phyloP scores from a whole-genome alignment of 1,140 invertebrate genomes.

The Nephila pilipes region DNA sequence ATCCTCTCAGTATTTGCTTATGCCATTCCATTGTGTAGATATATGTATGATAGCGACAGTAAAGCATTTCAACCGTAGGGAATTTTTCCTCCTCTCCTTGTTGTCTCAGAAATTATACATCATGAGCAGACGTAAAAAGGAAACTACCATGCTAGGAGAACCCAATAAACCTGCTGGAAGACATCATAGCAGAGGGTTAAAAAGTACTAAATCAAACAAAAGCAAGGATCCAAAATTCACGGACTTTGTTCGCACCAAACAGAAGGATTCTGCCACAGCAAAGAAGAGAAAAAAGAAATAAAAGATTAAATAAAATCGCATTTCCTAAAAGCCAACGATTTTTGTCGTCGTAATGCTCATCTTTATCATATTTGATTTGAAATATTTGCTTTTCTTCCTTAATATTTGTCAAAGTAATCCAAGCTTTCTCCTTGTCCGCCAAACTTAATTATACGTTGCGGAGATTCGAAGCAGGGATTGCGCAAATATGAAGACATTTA shows the following conservation, averaged over 20 bases:
- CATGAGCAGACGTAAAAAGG: not conserved
- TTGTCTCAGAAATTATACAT: not conserved
- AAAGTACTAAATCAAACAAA: slow-evolving; percentile 10
- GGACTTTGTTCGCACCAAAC: not conserved
- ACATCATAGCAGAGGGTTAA: not conserved
- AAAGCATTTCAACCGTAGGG: not conserved
- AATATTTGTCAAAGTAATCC: slow-evolving; percentile 39
- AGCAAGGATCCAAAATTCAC: not conserved
- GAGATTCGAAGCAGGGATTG: not conserved
- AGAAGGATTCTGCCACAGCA: not conserved
- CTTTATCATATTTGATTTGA: slow-evolving; percentile 32
- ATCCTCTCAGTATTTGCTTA: not conserved
- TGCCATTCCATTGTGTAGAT: not conserved
- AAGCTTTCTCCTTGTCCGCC: slow-evolving; percentile 22
- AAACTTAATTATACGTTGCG: slow-evolving; percentile 6
- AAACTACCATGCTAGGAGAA: not conserved
- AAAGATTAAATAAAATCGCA: not conserved
- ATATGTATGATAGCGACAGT: not conserved
- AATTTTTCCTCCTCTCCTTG: not conserved
- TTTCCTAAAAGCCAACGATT: slow-evolving; percentile 7
- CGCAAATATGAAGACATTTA: slow-evolving; percentile 10
- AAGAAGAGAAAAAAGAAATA: not conserved
- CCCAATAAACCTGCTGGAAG: not conserved
- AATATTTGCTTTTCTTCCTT: slow-evolving; percentile 34
- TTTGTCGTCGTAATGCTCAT: not conserved